These are phyloP conservation scores for Myioborus melanocephalus DNA, from an alignment of 2,797 vertebrate species.

Conservation along the genomic window DNA sequence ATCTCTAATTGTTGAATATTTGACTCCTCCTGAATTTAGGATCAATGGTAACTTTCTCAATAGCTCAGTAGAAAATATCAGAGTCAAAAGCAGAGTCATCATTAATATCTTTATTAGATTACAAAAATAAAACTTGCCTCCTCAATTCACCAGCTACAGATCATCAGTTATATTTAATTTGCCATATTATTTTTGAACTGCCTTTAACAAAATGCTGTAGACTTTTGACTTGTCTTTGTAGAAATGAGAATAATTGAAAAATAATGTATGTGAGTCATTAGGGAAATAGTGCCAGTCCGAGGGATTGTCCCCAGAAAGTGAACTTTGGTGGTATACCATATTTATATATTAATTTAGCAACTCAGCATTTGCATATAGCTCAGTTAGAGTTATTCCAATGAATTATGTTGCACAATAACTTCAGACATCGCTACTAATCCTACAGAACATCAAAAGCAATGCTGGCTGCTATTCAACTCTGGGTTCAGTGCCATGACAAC, in stretches of 20 bases:
- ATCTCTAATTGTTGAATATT: neutral
- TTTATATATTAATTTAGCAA: slow-evolving; percentile 44
- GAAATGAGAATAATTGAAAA: neutral
- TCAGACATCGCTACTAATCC: slow-evolving; percentile 62
- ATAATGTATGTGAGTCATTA: neutral
- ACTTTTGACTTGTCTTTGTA: neutral
- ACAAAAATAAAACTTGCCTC: neutral
- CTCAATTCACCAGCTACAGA: neutral
- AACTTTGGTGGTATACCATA: neutral
- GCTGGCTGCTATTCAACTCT: slow-evolving; percentile 60
- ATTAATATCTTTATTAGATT: neutral
- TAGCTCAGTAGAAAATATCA: neutral
- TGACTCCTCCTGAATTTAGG: neutral
- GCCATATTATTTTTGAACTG: neutral
- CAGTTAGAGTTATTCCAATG: slow-evolving; percentile 52
- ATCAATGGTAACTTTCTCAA: neutral
- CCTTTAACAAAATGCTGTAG: neutral
- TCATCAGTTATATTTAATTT: neutral
- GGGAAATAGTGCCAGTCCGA: neutral
- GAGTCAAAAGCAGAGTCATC: neutral
- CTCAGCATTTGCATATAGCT: slow-evolving; percentile 29
- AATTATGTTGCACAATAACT: slow-evolving; percentile 50
- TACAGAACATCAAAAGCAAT: slow-evolving; percentile 49
- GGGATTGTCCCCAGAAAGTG: neutral
- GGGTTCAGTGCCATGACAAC: slow-evolving; percentile 69